Percentiles rank a stretch among this genome's conserved stretches.
Evolutionary conservation across 2,113 vertebrate genomes (phyloP).

Genomic region (Etheostoma spectabile): DNA sequence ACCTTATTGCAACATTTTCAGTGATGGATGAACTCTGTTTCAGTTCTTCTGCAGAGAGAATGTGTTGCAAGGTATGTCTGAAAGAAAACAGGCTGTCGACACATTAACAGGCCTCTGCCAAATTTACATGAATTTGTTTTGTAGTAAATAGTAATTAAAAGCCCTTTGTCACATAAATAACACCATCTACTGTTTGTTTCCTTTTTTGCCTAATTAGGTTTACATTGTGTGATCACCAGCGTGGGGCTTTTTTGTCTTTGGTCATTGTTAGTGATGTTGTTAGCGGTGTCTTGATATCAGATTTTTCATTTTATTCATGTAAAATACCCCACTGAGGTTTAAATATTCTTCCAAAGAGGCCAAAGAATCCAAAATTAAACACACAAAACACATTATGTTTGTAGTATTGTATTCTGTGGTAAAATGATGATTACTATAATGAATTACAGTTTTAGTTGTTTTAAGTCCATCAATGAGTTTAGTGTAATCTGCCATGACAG

Average conservation of each 20-base stretch:
- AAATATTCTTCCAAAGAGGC: neutral
- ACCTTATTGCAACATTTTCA: slow-evolving; percentile 18
- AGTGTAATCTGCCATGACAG: neutral
- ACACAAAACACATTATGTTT: neutral
- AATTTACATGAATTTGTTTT: slow-evolving; percentile 24
- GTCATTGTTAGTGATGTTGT: slow-evolving; percentile 13
- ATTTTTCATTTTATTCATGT: slow-evolving; percentile 13
- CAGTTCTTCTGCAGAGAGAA: slow-evolving; percentile 22
- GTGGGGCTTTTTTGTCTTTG: slow-evolving; percentile 25
- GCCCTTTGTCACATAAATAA: slow-evolving; percentile 14
- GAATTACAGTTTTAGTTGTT: neutral
- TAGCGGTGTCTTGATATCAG: neutral
- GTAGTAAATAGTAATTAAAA: slow-evolving; percentile 48
- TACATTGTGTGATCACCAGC: slow-evolving; percentile 42
- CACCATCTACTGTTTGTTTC: slow-evolving; percentile 34
- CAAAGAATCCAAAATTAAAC: neutral
- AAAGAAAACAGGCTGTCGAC: slow-evolving; percentile 18
- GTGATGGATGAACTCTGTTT: neutral
- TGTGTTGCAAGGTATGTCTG: neutral
- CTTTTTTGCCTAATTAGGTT: slow-evolving; percentile 46
- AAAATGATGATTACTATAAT: neutral
- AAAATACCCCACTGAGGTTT: neutral
- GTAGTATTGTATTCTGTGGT: too few species aligned
- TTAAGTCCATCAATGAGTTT: neutral
- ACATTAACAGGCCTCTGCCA: slow-evolving; percentile 18